Percentiles rank a stretch among this genome's conserved stretches.
Evolutionary conservation across 2,888 invertebrate species (phyloP).

Genomic region (Theretra japonica): DNA sequence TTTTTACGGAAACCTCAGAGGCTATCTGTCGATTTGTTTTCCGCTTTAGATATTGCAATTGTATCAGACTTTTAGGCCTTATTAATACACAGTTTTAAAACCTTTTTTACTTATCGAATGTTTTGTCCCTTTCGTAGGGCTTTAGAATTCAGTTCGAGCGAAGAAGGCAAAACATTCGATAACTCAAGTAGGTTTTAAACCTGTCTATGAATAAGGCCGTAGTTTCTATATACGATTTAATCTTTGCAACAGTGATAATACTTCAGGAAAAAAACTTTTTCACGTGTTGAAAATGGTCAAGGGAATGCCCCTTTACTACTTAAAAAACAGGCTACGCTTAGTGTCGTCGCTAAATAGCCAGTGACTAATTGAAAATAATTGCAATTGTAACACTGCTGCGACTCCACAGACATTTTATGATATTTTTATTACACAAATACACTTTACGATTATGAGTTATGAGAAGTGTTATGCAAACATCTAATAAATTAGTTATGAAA

Average conservation of each 20-base stretch:
- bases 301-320: neutral
- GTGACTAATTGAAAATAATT: conserved; percentile 46
- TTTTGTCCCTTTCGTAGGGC: no score
- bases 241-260: neutral
- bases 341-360: neutral
- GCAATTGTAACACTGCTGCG: conserved; percentile 44
- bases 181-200: no score
- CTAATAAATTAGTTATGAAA: conserved; percentile 56
- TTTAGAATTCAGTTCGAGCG: no score
- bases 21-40: conserved; percentile 18
- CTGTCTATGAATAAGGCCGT: no score
- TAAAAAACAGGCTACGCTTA: neutral
- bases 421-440: conserved; percentile 55
- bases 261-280: no score
- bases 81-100: no score
- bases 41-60: conserved; percentile 9
- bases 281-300: neutral
- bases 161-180: no score
- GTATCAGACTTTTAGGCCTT: no score
- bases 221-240: no score
- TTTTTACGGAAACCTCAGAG: conserved; percentile 63
- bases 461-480: conserved; percentile 53
- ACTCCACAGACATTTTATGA: conserved; percentile 53
- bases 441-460: conserved; percentile 51
- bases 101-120: no score